Conservation (phyloP, 1,140 invertebrate species). For the Drosophila equinoxialis region DNA sequence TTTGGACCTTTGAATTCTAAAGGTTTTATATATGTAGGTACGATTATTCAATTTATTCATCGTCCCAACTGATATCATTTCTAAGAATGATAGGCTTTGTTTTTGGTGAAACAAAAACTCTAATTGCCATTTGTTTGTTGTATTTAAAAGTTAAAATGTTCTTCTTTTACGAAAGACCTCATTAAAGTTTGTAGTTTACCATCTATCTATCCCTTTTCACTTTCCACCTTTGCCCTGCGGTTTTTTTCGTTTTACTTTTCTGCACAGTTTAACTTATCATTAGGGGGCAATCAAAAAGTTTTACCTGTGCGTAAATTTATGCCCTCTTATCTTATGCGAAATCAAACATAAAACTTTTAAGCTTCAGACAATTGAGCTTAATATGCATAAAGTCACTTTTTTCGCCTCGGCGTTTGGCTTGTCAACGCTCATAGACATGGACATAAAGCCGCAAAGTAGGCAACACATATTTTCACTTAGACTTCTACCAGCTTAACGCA, state of each 20-base stretch:
- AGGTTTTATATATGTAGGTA: too few relatives aligned
- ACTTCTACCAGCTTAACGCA: slow-evolving; percentile 45
- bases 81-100: too few relatives aligned
- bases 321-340: slow-evolving; percentile 69
- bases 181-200: background rate
- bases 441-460: slow-evolving; percentile 31
- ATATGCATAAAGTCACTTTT: slow-evolving; percentile 53
- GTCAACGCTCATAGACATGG: slow-evolving; percentile 17
- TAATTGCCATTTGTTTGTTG: too few relatives aligned
- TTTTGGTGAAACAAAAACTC: too few relatives aligned
- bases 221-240: background rate
- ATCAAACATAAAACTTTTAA: slow-evolving; percentile 79
- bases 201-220: slow-evolving; percentile 9
- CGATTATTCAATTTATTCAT: too few relatives aligned
- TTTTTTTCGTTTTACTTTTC: slow-evolving; percentile 27
- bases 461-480: slow-evolving; percentile 43
- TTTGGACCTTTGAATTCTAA: too few relatives aligned
- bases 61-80: too few relatives aligned
- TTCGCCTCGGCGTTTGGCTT: background rate
- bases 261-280: slow-evolving; percentile 70
- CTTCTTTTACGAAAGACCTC: too few relatives aligned
- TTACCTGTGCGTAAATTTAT: slow-evolving; percentile 74
- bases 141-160: too few relatives aligned
- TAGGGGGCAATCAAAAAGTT: slow-evolving; percentile 70
- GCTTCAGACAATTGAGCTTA: slow-evolving; percentile 72